A percentile compares a stretch with the other conserved stretches of the same genome.
Conservation (phyloP, 2,797 vertebrate species). For the Sus cebifrons region DNA sequence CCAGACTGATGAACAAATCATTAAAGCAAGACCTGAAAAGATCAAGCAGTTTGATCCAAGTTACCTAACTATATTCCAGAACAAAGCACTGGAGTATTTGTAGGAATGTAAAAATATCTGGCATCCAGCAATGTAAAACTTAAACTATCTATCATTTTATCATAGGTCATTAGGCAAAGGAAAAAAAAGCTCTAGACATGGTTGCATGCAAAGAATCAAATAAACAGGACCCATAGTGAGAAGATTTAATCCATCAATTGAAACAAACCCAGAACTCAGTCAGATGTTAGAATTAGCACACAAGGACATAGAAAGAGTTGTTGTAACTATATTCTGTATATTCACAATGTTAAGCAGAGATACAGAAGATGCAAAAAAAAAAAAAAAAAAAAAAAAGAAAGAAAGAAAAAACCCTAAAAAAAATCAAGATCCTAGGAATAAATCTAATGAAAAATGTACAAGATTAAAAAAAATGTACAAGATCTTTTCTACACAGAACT, state of each 20-base stretch:
- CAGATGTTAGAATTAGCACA: conserved; percentile 34
- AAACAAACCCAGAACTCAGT: not conserved
- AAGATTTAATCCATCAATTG: not conserved
- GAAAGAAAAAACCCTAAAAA: not conserved
- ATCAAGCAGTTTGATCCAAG: not conserved
- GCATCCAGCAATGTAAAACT: not conserved
- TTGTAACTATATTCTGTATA: not conserved
- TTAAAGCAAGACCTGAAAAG: conserved; percentile 13
- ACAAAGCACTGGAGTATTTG: not conserved
- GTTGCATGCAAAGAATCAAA: not conserved
- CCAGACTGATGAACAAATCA: not conserved
- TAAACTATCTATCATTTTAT: not conserved
- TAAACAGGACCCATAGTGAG: not conserved
- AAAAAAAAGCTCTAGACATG: not conserved
- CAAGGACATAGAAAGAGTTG: not conserved
- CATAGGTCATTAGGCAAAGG: too few species aligned
- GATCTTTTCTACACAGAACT: not conserved
- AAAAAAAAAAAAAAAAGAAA: not conserved
- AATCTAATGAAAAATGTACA: not conserved
- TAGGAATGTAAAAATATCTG: not conserved
- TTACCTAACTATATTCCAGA: not conserved
- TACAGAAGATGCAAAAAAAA: not conserved
- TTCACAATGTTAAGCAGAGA: conserved; percentile 54
- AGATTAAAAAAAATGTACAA: not conserved
- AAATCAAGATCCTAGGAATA: not conserved